phyloP scores from a whole-genome alignment of 1,140 invertebrate genomes.

The Brachionus koreanus region DNA sequence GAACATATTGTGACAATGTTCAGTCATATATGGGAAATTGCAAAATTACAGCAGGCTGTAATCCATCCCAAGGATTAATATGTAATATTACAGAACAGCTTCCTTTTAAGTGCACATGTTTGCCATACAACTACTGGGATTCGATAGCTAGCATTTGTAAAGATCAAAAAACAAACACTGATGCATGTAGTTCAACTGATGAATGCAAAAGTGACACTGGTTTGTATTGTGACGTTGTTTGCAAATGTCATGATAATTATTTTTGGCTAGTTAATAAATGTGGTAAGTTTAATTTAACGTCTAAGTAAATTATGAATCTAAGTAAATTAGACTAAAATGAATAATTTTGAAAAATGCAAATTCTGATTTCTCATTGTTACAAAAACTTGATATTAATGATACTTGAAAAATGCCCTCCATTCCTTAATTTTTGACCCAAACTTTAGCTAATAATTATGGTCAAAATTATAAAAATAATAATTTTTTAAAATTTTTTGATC shows the following conservation, averaged over 20 bases:
- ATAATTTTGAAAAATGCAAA: no score
- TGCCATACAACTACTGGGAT: constrained; percentile 8
- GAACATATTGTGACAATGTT: constrained; percentile 4
- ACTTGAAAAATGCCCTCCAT: no score
- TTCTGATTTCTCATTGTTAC: no score
- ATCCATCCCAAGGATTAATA: constrained; percentile 3
- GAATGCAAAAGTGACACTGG: constrained; percentile 15
- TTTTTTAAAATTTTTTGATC: no score
- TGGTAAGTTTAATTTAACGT: no score
- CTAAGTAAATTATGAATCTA: no score
- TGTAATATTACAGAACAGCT: constrained; percentile 33
- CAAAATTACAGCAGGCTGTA: constrained; percentile 18
- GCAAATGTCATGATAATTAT: background rate
- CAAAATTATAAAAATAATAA: no score
- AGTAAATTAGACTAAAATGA: no score
- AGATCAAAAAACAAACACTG: background rate
- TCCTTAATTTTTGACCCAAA: no score
- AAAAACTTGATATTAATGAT: no score
- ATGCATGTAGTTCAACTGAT: background rate
- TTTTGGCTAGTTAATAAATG: constrained; percentile 26
- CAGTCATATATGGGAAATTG: background rate
- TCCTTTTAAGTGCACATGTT: constrained; percentile 8
- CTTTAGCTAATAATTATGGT: no score
- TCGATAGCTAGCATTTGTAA: background rate
- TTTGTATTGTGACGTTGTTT: background rate